Evolutionary conservation across 1,140 invertebrate species (phyloP).

Genomic region (Stegodyphus dumicola): DNA sequence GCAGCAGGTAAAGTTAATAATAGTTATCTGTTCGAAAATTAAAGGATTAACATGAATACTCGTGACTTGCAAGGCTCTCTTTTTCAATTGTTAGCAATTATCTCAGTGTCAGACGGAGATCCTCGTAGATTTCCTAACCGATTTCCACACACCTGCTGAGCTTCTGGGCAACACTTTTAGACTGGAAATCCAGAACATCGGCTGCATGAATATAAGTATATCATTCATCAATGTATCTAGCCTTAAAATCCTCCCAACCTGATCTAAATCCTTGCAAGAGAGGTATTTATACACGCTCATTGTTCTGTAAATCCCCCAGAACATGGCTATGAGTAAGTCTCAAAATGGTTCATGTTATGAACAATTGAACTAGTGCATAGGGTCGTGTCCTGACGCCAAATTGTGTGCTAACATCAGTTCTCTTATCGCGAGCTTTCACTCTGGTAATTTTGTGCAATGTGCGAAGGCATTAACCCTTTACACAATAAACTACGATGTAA

Average conservation of each 20-base stretch:
- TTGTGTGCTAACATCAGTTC: background rate
- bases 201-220: too few relatives aligned
- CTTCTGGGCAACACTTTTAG: too few relatives aligned
- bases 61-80: too few relatives aligned
- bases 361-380: background rate
- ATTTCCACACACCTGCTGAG: too few relatives aligned
- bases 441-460: background rate
- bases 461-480: background rate
- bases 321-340: constrained; percentile 32
- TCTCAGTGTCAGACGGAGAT: too few relatives aligned
- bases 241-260: background rate
- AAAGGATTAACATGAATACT: too few relatives aligned
- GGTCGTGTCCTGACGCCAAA: background rate
- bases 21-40: too few relatives aligned
- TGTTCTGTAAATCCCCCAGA: constrained; percentile 35
- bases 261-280: constrained; percentile 32
- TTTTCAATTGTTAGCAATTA: too few relatives aligned
- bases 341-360: constrained; percentile 22
- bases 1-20: too few relatives aligned
- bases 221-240: too few relatives aligned
- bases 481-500: background rate
- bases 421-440: background rate
- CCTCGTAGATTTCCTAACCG: too few relatives aligned
- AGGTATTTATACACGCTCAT: constrained; percentile 48
- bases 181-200: too few relatives aligned